Base-by-base conservation (phyloP, 1,140 invertebrate species). In the Hyles vespertilio region DNA sequence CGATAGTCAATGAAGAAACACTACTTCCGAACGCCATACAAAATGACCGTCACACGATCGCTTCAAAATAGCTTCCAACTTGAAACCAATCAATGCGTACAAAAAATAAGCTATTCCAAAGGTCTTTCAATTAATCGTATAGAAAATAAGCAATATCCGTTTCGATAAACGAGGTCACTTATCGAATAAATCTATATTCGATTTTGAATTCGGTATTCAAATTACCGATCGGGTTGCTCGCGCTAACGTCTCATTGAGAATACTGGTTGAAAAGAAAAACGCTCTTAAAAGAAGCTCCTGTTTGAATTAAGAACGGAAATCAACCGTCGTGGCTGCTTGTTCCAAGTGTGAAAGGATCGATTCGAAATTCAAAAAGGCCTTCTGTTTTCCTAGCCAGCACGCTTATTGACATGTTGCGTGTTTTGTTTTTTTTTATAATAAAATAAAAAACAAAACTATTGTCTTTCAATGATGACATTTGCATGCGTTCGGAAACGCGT, bases 221-320 rank as follows among this genome's bases (percentile, higher is more conserved):
- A 84, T 83, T 74, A 77, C 74, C 79, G 79, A 84, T 86, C 72
- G 70, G 75, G 79, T 80, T 80, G 74, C 80, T 63, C 54, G 67
- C 63, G 70, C 64, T 70, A 67, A 40, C 36, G 68, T 65, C 66
- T 67, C 70, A 78, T 83, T 79, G 68, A 80, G 62, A 69, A 60
- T 67, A 70, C 69, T 58, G 60, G 72, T 74, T 54, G 64, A 65
- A 72, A 72, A 65, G 60, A 70, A 70, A 75, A 69, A 72, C 72
- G 61, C 65, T 67, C 69, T 66, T 65, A 72, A 80, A 84, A 77
- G 73, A 81, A 74, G 80, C 71, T 79, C 69, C 77, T 77, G 72
- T 87, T 82, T 82, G 77, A 83, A 81, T 88, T 76, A 82, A 79
- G 83, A 86, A 80, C 84, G 84, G 84, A 88, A 88, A 85, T 82